A percentile compares a stretch with the other conserved stretches of the same genome.
Conservation (phyloP, 1,140 invertebrate genomes). For the Lasaia peninsularis region DNA sequence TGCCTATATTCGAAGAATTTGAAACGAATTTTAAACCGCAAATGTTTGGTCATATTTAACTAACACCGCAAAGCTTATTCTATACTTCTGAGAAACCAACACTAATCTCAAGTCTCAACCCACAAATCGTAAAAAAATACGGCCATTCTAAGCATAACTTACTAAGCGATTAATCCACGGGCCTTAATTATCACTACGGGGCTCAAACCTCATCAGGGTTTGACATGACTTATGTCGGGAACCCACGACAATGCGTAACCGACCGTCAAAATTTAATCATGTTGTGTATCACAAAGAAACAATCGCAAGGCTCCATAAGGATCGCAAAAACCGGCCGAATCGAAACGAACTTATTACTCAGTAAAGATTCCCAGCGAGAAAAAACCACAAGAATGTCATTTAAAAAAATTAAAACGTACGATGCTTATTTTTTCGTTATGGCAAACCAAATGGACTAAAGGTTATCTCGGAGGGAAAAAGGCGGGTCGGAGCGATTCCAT, state of each 20-base stretch:
- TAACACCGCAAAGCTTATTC: conserved; percentile 45
- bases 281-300: conserved; percentile 37
- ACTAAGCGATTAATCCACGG: conserved; percentile 58
- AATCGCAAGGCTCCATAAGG: conserved; percentile 51
- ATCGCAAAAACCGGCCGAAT: conserved; percentile 59
- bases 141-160: conserved; percentile 59
- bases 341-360: conserved; percentile 62
- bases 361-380: conserved; percentile 61
- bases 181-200: conserved; percentile 60
- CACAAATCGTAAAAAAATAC: conserved; percentile 58
- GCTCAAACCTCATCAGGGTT: conserved; percentile 49
- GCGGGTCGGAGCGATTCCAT: conserved; percentile 75
- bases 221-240: conserved; percentile 43
- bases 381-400: conserved; percentile 76
- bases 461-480: conserved; percentile 74
- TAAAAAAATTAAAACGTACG: conserved; percentile 73
- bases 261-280: conserved; percentile 43
- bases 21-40: conserved; percentile 24
- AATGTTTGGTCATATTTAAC: conserved; percentile 45
- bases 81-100: conserved; percentile 61
- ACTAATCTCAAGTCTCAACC: conserved; percentile 62
- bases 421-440: conserved; percentile 67
- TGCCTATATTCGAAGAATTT: conserved; percentile 15
- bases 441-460: conserved; percentile 70
- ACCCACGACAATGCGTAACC: conserved; percentile 39